Base-by-base conservation (phyloP, 2,888 invertebrate genomes). In the Oxystoma pomonae region DNA sequence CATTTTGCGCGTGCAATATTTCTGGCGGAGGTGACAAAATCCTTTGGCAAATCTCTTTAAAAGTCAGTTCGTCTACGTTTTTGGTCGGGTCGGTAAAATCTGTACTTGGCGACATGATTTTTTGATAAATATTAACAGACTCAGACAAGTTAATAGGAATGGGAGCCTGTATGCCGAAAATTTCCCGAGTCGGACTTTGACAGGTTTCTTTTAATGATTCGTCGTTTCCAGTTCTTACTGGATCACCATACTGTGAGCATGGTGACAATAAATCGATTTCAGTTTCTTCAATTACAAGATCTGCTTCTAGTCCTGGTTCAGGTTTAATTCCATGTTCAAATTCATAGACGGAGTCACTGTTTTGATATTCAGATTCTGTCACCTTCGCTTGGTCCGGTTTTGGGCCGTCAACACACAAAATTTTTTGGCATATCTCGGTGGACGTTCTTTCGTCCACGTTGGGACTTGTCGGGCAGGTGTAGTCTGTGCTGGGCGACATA, bases 51-150 rank as follows among this genome's bases (percentile, higher is more conserved):
- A 7, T 35, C 35, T 12, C 12, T 35, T 35, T 35, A 35, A 35
- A 35, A 3, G 35, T 35, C 35, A 35, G 12, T 7, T 35, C 35
- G 12, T 35, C 35, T 7, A 35, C 35, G 12, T 35, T 35, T 35
- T 35, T 35, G 35, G 35, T 35, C 3, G 35, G 17, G 3, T 35
- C 35, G 19, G 35, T 18, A 59, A 20, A 12, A 22, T 53, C 35
- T 62, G 72, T 74, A 53, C 70, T 72, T 3, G 78, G 75, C 5
- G 74, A 74, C 35, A 79, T 67, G 61, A 79, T 78, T 67, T 77
- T 78, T 61, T 80, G 74, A 64, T 77, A 78, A 59, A 80, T 78
- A 64, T 78, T 77, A 56, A 79, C 74, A 2, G 76, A 75, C 69
- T 77, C 76, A 16, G 72, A 73, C 67, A 75, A 70, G 67, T 75